Percentiles rank a stretch among this genome's conserved stretches.
Evolutionary conservation across 2,113 vertebrate genomes (phyloP).

Genomic region (Empidonax alnorum): DNA sequence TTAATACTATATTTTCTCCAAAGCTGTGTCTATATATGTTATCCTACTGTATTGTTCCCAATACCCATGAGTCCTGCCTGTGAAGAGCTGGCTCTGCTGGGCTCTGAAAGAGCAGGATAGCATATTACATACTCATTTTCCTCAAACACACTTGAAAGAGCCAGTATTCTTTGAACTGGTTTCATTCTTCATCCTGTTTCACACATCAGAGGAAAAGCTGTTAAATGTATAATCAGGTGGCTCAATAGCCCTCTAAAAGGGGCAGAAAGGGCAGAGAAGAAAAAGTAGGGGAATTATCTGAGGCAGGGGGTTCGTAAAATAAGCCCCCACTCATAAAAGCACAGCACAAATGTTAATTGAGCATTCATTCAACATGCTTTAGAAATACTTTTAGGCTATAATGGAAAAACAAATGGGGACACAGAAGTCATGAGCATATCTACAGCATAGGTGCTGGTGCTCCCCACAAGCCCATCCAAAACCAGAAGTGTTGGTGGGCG

Average conservation of each 20-base stretch:
- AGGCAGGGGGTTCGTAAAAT: neutral
- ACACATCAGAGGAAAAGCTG: neutral
- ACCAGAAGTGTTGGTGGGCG: neutral
- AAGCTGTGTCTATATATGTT: neutral
- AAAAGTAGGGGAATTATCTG: neutral
- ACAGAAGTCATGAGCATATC: neutral
- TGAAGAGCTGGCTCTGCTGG: neutral
- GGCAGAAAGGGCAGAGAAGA: neutral
- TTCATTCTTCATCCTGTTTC: neutral
- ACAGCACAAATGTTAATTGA: neutral
- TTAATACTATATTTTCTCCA: neutral
- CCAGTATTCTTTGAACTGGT: neutral
- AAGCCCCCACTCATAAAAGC: neutral
- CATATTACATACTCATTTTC: neutral
- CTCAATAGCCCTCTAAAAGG: neutral
- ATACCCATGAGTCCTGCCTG: neutral
- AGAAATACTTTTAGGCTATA: neutral
- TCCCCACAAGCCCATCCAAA: neutral
- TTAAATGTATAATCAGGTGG: neutral
- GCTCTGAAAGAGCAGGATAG: neutral
- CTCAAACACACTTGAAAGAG: neutral
- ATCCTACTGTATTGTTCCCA: neutral
- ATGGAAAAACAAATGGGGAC: neutral
- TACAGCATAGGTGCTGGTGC: rapidly evolving
- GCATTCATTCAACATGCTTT: neutral